Conservation (phyloP, 2,888 invertebrate genomes). For the Troides oblongomaculatus region DNA sequence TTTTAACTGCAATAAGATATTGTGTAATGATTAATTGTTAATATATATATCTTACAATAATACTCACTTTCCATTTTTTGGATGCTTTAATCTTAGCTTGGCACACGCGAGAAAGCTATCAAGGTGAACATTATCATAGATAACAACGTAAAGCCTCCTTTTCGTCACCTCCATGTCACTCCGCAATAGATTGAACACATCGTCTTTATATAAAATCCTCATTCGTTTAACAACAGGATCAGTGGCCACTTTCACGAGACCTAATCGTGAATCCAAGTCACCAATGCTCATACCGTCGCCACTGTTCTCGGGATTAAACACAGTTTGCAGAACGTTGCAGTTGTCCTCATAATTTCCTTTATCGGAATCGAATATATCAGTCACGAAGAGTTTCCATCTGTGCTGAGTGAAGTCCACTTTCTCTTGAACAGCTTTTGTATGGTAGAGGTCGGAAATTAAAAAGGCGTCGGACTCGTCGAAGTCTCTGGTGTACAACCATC, state of each 20-base stretch:
- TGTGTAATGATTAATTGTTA: no score
- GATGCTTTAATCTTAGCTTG: slow-evolving; percentile 84
- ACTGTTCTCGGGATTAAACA: slow-evolving; percentile 90
- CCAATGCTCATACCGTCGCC: slow-evolving; percentile 86
- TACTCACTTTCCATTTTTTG: slow-evolving; percentile 85
- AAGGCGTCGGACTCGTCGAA: slow-evolving; percentile 85
- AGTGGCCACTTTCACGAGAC: slow-evolving; percentile 85
- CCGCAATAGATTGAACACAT: slow-evolving; percentile 84
- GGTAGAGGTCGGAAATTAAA: slow-evolving; percentile 88
- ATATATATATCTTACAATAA: not conserved
- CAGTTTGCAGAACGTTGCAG: slow-evolving; percentile 90
- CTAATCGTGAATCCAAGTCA: slow-evolving; percentile 88
- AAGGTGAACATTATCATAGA: slow-evolving; percentile 87
- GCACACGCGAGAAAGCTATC: slow-evolving; percentile 91
- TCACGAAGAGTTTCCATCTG: slow-evolving; percentile 93
- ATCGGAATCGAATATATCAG: slow-evolving; percentile 90
- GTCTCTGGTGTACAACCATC: slow-evolving; percentile 72
- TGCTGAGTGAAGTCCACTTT: slow-evolving; percentile 84
- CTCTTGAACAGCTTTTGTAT: slow-evolving; percentile 78
- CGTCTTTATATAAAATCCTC: slow-evolving; percentile 84
- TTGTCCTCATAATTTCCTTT: slow-evolving; percentile 85
- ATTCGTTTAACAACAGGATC: slow-evolving; percentile 78
- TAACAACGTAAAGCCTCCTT: slow-evolving; percentile 88
- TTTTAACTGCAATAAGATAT: no score
- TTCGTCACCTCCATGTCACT: slow-evolving; percentile 87